phyloP scores from a whole-genome alignment of 2,113 vertebrate species.

The Macquaria australasica region DNA sequence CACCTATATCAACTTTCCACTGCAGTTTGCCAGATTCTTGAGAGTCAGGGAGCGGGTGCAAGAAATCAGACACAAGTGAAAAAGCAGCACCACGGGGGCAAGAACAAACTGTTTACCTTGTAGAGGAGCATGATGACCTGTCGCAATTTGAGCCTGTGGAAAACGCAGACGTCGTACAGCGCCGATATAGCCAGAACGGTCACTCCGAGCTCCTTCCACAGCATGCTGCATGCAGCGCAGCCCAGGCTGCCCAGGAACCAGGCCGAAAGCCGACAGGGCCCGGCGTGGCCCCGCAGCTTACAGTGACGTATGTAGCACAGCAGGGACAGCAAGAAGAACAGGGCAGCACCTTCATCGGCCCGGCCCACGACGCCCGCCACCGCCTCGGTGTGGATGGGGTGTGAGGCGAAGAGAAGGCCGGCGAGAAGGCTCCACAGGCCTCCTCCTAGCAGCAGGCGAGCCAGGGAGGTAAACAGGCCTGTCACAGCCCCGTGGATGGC shows the following conservation, averaged over 20 bases:
- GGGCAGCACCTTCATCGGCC: conserved; percentile 94
- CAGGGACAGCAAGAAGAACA: conserved; percentile 96
- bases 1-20: conserved; percentile 34
- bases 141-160: conserved; percentile 90
- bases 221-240: conserved; percentile 95
- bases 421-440: conserved; percentile 94
- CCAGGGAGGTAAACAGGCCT: conserved; percentile 92
- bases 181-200: conserved; percentile 95
- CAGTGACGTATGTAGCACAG: conserved; percentile 94
- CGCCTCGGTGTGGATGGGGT: conserved; percentile 96
- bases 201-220: conserved; percentile 99
- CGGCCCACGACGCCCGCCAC: conserved; percentile 96
- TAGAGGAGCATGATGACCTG: conserved; percentile 89
- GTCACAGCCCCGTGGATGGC: conserved; percentile 91
- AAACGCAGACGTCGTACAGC: conserved; percentile 93
- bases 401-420: conserved; percentile 94
- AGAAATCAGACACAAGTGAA: conserved; percentile 47
- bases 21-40: conserved; percentile 17
- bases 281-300: conserved; percentile 61
- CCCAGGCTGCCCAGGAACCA: conserved; percentile 91
- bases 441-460: conserved; percentile 91
- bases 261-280: conserved; percentile 82
- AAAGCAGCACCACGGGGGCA: not conserved
- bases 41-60: not conserved
- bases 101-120: conserved; percentile 87